Evolutionary conservation across 37 sponge, comb jelly and placozoan species (phyloP).

Genomic region (Halichondria panicea): DNA sequence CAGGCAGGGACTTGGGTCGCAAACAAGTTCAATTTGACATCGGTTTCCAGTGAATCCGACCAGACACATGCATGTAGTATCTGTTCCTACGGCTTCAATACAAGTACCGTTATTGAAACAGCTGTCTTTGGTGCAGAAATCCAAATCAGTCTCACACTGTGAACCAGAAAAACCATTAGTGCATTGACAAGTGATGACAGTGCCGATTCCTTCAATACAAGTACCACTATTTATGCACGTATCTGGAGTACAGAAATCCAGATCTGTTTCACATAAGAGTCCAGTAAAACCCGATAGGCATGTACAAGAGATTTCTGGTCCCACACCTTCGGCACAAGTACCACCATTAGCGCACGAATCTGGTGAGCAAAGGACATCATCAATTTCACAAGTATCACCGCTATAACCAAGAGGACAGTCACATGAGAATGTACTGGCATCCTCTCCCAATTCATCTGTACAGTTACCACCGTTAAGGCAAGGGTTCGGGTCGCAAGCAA

Average conservation of each 20-base stretch:
- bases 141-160: constrained; percentile 4
- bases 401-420: constrained; percentile 35
- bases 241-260: constrained; percentile 3
- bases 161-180: constrained; percentile 25
- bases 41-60: constrained; percentile 50
- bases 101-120: constrained; percentile 50
- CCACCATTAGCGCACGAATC: constrained; percentile 38
- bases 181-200: constrained; percentile 24
- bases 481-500: too few species aligned
- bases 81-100: constrained; percentile 12
- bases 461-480: constrained; percentile 70
- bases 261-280: constrained; percentile 2
- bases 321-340: constrained; percentile 37
- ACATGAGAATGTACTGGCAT: constrained; percentile 11
- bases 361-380: constrained; percentile 5
- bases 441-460: constrained; percentile 31
- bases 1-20: constrained; percentile 21
- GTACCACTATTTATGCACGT: constrained; percentile 44
- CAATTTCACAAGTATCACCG: constrained; percentile 12
- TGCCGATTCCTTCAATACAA: constrained; percentile 44
- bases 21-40: constrained; percentile 45
- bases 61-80: constrained; percentile 26
- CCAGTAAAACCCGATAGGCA: constrained; percentile 30
- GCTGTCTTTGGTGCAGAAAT: neutral
- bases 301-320: constrained; percentile 18